Evolutionary conservation across 2,888 invertebrate species (phyloP).

Genomic region (Leptogaster cylindrica): DNA sequence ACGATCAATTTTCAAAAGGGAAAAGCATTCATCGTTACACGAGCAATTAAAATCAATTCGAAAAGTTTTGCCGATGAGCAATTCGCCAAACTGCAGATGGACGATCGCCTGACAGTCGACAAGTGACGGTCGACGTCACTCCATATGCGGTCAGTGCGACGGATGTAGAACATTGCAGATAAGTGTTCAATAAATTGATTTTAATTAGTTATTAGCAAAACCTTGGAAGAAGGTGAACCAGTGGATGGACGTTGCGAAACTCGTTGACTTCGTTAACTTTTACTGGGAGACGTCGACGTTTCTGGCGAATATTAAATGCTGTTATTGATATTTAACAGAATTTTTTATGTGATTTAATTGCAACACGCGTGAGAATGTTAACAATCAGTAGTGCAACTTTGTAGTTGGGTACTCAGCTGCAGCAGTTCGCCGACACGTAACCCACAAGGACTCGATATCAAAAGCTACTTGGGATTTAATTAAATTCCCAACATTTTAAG

Average conservation of each 20-base stretch:
- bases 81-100: slow-evolving; percentile 8
- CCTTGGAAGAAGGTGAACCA: slow-evolving; percentile 22
- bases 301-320: not conserved
- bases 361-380: slow-evolving; percentile 4
- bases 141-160: not conserved
- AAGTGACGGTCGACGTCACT: not conserved
- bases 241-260: not conserved
- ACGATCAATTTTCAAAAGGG: not conserved
- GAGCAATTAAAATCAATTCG: slow-evolving; percentile 19
- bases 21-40: not conserved
- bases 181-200: slow-evolving; percentile 34
- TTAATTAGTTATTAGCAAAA: slow-evolving; percentile 31
- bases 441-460: too few species aligned
- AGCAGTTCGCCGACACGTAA: too few species aligned
- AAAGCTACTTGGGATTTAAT: too few species aligned
- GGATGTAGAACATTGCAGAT: slow-evolving; percentile 14
- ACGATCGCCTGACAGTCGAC: not conserved
- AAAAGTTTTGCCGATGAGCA: slow-evolving; percentile 15
- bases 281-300: not conserved
- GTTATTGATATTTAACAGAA: not conserved
- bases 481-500: too few species aligned
- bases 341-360: slow-evolving; percentile 5
- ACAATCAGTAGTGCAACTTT: too few species aligned
- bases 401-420: too few species aligned
- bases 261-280: slow-evolving; percentile 9